These are phyloP conservation scores for Agrilus biguttatus DNA, from an alignment of 2,888 invertebrate genomes.

Conservation along the genomic window DNA sequence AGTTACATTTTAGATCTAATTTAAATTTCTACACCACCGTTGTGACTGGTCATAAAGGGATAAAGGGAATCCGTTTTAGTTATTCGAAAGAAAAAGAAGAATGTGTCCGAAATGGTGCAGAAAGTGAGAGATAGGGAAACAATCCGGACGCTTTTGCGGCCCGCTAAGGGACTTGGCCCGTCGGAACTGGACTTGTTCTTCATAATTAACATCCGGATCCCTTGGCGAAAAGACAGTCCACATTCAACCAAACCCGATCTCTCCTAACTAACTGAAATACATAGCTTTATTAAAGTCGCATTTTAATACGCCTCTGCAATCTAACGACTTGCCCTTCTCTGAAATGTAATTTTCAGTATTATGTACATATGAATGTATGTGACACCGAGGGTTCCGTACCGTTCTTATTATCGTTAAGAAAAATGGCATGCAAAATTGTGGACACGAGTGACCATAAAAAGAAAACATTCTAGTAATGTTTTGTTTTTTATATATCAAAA, in stretches of 20 bases:
- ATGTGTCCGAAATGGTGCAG: too few species aligned
- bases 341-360: conserved; percentile 10
- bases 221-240: conserved; percentile 28
- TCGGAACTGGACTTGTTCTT: conserved; percentile 41
- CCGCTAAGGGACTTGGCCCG: conserved; percentile 21
- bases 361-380: too few species aligned
- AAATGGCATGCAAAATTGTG: too few species aligned
- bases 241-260: conserved; percentile 17
- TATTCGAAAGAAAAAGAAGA: too few species aligned
- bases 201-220: conserved; percentile 43
- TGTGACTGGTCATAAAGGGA: neutral
- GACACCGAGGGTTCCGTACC: too few species aligned
- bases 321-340: conserved; percentile 6
- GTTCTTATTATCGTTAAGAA: too few species aligned
- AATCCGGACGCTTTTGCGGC: conserved; percentile 11
- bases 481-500: too few species aligned
- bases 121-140: conserved; percentile 6
- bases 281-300: conserved; percentile 26
- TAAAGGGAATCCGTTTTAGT: too few species aligned
- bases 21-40: neutral
- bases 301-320: conserved; percentile 25
- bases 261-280: conserved; percentile 22
- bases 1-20: too few species aligned
- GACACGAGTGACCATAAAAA: neutral
- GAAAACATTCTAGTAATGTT: too few species aligned